Conservation (phyloP, 2,113 vertebrate genomes). For the Xiphophorus couchianus region DNA sequence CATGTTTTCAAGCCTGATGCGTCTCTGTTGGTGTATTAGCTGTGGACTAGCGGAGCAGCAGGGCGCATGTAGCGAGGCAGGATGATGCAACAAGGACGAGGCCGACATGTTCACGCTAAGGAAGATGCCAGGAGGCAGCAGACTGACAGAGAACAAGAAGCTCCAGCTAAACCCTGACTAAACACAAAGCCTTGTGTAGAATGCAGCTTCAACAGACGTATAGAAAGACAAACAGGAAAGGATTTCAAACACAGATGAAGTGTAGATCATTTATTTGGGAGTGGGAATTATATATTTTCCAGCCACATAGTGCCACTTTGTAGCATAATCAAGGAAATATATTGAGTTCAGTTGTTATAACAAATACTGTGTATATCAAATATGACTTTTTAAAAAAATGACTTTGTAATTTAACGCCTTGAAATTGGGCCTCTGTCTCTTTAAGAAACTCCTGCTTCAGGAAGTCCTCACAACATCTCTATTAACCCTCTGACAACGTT, state of each 20-base stretch:
- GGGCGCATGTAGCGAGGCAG: conserved; percentile 5
- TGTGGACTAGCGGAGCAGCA: not conserved
- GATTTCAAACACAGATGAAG: not conserved
- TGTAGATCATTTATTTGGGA: not conserved
- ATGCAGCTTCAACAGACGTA: not conserved
- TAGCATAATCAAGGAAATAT: too few relatives aligned
- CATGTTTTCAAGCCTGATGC: conserved; percentile 3
- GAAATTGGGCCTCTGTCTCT: too few relatives aligned
- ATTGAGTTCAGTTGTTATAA: too few relatives aligned
- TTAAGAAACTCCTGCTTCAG: too few relatives aligned
- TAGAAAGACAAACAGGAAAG: not conserved
- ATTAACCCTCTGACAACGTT: too few relatives aligned
- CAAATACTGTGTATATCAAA: too few relatives aligned
- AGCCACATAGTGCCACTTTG: too few relatives aligned
- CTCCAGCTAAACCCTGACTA: not conserved
- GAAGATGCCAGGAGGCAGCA: conserved; percentile 18
- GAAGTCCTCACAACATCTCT: too few relatives aligned
- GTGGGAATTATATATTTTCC: not conserved
- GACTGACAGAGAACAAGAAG: conserved; percentile 4
- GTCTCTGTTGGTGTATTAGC: not conserved
- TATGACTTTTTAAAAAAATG: too few relatives aligned
- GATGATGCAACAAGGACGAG: conserved; percentile 32
- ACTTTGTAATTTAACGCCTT: too few relatives aligned
- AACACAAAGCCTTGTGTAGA: not conserved
- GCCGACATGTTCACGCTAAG: conserved; percentile 8